phyloP scores from a whole-genome alignment of 92 coral and sea anemone species.

The Plumapathes pennacea region DNA sequence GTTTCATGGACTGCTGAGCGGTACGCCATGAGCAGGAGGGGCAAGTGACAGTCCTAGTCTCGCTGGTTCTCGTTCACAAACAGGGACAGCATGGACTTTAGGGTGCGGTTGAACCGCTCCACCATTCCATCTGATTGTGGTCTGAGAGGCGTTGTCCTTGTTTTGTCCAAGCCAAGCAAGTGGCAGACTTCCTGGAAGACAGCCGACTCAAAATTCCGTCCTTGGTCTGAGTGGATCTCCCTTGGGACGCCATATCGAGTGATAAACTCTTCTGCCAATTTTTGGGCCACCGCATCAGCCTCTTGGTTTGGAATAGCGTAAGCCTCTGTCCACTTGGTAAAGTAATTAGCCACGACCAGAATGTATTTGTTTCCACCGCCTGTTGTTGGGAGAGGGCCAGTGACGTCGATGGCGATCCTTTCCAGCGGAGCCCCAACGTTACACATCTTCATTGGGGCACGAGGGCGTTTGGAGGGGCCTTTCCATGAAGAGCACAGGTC shows the following conservation, averaged over 20 bases:
- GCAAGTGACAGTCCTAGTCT: conserved; percentile 24
- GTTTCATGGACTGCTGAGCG: conserved; percentile 27
- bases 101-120: conserved; percentile 20
- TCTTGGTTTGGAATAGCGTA: conserved; percentile 15
- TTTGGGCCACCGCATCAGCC: conserved; percentile 16
- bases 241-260: conserved; percentile 17
- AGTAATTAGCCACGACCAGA: conserved; percentile 22
- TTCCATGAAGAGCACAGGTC: conserved; percentile 17
- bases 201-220: conserved; percentile 24
- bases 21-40: conserved; percentile 24
- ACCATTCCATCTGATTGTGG: conserved; percentile 31
- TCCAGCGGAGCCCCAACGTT: conserved; percentile 39
- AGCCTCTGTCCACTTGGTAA: conserved; percentile 19
- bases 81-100: conserved; percentile 16
- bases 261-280: conserved; percentile 20
- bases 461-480: conserved; percentile 9
- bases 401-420: conserved; percentile 20
- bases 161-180: conserved; percentile 17
- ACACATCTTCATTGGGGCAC: conserved; percentile 17
- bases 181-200: conserved; percentile 20
- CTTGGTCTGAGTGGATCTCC: conserved; percentile 18
- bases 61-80: conserved; percentile 11
- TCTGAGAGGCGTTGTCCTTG: conserved; percentile 17
- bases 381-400: conserved; percentile 13
- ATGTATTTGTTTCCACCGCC: conserved; percentile 27